phyloP scores from a whole-genome alignment of 2,113 vertebrate genomes.

The Spilogale gracilis region DNA sequence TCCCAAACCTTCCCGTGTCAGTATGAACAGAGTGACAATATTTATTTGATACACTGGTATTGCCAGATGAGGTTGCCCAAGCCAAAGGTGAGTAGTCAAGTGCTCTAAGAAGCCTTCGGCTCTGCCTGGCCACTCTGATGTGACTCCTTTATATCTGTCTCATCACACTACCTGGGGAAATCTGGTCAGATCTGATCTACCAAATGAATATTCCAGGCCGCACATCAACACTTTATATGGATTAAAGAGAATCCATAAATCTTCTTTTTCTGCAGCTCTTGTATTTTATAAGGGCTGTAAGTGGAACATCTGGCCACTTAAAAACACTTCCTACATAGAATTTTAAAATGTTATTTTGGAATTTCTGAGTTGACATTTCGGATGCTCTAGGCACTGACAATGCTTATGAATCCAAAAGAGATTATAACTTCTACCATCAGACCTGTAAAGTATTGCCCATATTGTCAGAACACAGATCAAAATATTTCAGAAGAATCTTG shows the following conservation, averaged over 20 bases:
- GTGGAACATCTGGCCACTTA: not conserved
- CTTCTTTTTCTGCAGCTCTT: not conserved
- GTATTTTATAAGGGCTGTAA: not conserved
- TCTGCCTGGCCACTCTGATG: not conserved
- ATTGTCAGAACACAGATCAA: not conserved
- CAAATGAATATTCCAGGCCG: not conserved
- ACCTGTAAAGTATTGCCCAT: not conserved
- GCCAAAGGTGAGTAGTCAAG: not conserved
- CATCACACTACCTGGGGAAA: not conserved
- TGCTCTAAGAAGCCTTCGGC: not conserved
- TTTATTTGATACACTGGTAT: fast-evolving
- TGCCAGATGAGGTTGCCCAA: not conserved
- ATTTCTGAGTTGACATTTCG: not conserved
- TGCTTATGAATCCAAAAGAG: not conserved
- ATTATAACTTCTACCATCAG: not conserved
- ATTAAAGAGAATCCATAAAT: not conserved
- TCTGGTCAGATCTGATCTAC: not conserved
- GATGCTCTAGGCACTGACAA: not conserved
- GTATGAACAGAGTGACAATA: not conserved
- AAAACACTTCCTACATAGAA: not conserved
- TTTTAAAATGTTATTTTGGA: not conserved
- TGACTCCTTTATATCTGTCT: not conserved
- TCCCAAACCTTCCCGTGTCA: not conserved
- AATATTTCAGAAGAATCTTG: not conserved
- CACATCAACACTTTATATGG: not conserved